Conservation (phyloP, 2,888 invertebrate genomes). For the Vannuccia rotundouncinata region DNA sequence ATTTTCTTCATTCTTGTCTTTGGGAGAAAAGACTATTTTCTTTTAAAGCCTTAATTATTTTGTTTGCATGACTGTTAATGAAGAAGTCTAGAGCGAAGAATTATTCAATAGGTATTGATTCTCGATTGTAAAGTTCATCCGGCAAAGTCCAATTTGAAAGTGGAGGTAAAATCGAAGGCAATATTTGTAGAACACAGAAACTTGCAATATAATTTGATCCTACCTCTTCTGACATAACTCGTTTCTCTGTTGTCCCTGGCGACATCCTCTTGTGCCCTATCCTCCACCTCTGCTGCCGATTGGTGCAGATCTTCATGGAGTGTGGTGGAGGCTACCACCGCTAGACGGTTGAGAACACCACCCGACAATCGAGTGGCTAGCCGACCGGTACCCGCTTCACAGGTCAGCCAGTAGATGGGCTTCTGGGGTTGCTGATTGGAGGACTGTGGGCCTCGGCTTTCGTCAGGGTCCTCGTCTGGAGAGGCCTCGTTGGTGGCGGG, state of each 20-base stretch:
- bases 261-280: conserved; percentile 29
- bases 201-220: too few relatives aligned
- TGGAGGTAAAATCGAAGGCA: too few relatives aligned
- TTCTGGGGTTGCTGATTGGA: too few relatives aligned
- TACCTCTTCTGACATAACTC: conserved; percentile 27
- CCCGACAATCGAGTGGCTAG: not conserved
- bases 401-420: not conserved
- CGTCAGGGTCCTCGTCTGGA: not conserved
- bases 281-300: conserved; percentile 18
- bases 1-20: too few relatives aligned
- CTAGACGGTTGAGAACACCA: not conserved
- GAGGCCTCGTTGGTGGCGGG: not conserved
- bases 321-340: not conserved
- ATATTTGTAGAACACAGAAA: too few relatives aligned
- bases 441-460: not conserved
- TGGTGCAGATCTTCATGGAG: conserved; percentile 31
- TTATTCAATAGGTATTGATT: too few relatives aligned
- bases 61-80: too few relatives aligned
- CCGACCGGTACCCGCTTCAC: conserved; percentile 32
- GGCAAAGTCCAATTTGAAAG: too few relatives aligned
- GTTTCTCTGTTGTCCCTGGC: conserved; percentile 38
- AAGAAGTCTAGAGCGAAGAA: too few relatives aligned
- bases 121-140: too few relatives aligned
- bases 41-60: too few relatives aligned
- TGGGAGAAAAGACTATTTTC: too few relatives aligned